Conservation (phyloP, 2,113 vertebrate genomes). For the Sorex fumeus region DNA sequence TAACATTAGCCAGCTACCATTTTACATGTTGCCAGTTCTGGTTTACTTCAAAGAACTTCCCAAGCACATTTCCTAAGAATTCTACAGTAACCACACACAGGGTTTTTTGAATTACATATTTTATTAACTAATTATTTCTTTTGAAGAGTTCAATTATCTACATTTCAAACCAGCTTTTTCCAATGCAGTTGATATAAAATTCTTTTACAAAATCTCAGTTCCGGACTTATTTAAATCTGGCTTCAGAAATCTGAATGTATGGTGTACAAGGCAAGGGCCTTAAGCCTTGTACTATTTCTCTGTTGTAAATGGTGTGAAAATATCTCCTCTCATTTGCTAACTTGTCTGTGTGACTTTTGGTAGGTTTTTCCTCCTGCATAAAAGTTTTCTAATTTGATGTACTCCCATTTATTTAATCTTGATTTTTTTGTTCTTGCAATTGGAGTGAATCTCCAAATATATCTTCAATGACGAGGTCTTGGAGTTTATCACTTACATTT, state of each 20-base stretch:
- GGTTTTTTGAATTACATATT: background rate
- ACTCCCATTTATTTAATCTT: too few species aligned
- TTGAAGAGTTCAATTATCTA: conserved; percentile 53
- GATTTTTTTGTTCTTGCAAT: too few species aligned
- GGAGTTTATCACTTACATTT: too few species aligned
- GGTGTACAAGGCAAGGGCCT: too few species aligned
- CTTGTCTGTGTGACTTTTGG: too few species aligned
- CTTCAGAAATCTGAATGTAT: background rate
- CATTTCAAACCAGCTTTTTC: conserved; percentile 59
- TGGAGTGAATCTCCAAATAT: too few species aligned
- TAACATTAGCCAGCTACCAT: conserved; percentile 30
- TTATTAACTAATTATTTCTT: conserved; percentile 2
- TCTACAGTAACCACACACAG: conserved; percentile 38
- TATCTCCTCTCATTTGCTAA: too few species aligned
- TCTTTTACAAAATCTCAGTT: conserved; percentile 41
- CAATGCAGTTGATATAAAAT: conserved; percentile 52
- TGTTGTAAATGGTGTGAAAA: too few species aligned
- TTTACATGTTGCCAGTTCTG: conserved; percentile 39
- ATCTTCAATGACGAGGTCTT: too few species aligned
- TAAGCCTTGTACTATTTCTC: too few species aligned
- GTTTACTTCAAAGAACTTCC: conserved; percentile 64
- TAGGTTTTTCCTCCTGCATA: too few species aligned
- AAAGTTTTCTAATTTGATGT: too few species aligned
- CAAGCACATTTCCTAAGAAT: conserved; percentile 45
- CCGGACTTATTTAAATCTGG: conserved; percentile 43